phyloP scores from a whole-genome alignment of 1,140 invertebrate genomes.

The Maconellicoccus hirsutus region DNA sequence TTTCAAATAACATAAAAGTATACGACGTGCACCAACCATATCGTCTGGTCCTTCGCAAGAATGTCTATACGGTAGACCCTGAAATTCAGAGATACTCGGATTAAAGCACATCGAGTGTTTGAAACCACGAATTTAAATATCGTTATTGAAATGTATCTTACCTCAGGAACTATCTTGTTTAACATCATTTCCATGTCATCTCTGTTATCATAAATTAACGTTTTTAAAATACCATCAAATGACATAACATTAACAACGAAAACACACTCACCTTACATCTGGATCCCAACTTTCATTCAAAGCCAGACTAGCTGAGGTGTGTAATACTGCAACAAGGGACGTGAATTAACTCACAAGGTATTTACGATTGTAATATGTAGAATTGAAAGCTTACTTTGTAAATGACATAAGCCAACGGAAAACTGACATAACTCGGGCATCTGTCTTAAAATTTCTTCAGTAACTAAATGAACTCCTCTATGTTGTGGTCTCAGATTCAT shows the following conservation, averaged over 20 bases:
- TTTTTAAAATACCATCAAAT: neutral
- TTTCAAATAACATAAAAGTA: no score
- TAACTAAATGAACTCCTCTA: conserved; percentile 86
- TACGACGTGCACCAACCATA: conserved; percentile 58
- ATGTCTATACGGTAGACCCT: conserved; percentile 84
- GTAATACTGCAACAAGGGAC: conserved; percentile 78
- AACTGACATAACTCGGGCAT: conserved; percentile 86
- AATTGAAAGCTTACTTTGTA: conserved; percentile 87
- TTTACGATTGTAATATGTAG: neutral
- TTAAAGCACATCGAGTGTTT: no score
- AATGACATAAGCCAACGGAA: conserved; percentile 84
- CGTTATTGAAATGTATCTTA: conserved; percentile 31
- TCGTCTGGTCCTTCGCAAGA: conserved; percentile 96
- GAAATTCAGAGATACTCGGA: conserved; percentile 27
- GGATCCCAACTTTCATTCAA: conserved; percentile 97
- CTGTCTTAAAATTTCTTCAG: conserved; percentile 85
- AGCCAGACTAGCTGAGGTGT: conserved; percentile 91
- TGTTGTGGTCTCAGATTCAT: conserved; percentile 87
- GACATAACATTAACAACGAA: neutral
- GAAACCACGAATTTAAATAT: conserved; percentile 23
- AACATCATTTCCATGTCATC: conserved; percentile 99
- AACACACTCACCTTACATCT: conserved; percentile 54
- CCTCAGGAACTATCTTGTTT: conserved; percentile 94
- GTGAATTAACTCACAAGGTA: conserved; percentile 23
- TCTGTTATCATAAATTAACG: conserved; percentile 34